Conservation (phyloP, 2,797 vertebrate genomes). For the Columba guinea region DNA sequence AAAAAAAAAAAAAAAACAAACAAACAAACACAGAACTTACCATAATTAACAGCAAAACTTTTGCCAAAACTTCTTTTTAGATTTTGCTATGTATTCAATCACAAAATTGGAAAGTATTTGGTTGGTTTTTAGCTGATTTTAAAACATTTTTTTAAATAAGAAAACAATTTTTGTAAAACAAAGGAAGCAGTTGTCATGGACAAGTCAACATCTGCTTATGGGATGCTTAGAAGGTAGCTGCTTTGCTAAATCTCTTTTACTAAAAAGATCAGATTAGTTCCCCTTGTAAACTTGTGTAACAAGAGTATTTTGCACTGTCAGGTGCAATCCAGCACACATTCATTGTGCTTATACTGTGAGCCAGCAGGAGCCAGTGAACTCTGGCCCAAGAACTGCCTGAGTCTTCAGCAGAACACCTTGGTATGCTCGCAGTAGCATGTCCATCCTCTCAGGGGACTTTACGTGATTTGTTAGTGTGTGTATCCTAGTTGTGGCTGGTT, state of each 20-base stretch:
- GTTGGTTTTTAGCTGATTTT: neutral
- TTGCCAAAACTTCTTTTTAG: neutral
- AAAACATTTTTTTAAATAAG: neutral
- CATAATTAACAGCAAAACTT: neutral
- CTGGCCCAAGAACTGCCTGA: neutral
- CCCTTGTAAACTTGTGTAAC: neutral
- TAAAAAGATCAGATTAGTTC: neutral
- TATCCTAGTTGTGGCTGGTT: neutral
- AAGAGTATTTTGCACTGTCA: neutral
- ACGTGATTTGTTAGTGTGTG: rapidly evolving
- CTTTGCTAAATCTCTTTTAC: neutral
- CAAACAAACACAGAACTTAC: neutral
- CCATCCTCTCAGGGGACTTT: neutral
- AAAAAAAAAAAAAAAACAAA: neutral
- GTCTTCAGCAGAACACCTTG: neutral
- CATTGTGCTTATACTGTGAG: neutral
- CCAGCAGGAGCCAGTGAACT: neutral
- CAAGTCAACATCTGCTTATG: neutral
- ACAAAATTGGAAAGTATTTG: neutral
- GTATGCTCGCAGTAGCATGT: neutral
- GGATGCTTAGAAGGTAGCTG: neutral
- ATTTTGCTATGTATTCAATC: neutral
- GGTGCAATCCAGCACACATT: neutral
- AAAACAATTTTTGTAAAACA: neutral
- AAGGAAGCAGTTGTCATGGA: neutral